Evolutionary conservation across 2,888 invertebrate genomes (phyloP).

Genomic region (Abscondita cerata): DNA sequence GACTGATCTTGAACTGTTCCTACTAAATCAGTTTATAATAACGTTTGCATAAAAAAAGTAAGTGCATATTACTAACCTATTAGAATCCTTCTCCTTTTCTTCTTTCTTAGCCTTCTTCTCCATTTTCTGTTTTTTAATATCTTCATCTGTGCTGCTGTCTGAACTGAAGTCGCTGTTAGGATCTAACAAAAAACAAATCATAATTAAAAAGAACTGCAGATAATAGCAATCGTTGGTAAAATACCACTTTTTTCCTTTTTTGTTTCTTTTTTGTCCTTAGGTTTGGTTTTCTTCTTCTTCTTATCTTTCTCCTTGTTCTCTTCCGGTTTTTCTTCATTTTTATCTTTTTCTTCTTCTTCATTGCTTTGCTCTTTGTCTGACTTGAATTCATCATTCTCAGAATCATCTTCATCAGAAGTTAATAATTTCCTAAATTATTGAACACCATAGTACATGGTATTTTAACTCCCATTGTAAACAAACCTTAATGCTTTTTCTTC

Average conservation of each 20-base stretch:
- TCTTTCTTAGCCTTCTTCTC: slow-evolving; percentile 59
- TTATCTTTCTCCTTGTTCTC: slow-evolving; percentile 66
- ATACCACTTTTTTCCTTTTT: slow-evolving; percentile 67
- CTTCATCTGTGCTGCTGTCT: slow-evolving; percentile 73
- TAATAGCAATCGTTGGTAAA: background rate
- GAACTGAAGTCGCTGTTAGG: slow-evolving; percentile 76
- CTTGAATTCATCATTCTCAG: slow-evolving; percentile 83
- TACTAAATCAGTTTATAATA: slow-evolving; percentile 50
- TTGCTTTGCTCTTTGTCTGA: slow-evolving; percentile 72
- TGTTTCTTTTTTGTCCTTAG: slow-evolving; percentile 62
- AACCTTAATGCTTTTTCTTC: slow-evolving; percentile 68
- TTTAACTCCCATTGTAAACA: background rate
- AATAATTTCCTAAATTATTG: slow-evolving; percentile 55
- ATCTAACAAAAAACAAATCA: slow-evolving; percentile 57
- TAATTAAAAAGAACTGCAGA: background rate
- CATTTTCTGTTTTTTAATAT: slow-evolving; percentile 66
- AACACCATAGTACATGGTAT: background rate
- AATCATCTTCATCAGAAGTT: slow-evolving; percentile 87
- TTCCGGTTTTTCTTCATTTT: slow-evolving; percentile 69
- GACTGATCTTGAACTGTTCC: slow-evolving; percentile 63
- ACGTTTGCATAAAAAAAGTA: no score
- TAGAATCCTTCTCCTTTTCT: slow-evolving; percentile 57
- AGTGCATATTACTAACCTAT: slow-evolving; percentile 43
- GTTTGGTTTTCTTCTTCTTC: slow-evolving; percentile 66
- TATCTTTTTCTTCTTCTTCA: slow-evolving; percentile 72